Percentiles rank a stretch among this genome's conserved stretches.
Evolutionary conservation across 37 sponge, comb jelly and placozoan genomes (phyloP).

Genomic region (Theonella swinhoei): DNA sequence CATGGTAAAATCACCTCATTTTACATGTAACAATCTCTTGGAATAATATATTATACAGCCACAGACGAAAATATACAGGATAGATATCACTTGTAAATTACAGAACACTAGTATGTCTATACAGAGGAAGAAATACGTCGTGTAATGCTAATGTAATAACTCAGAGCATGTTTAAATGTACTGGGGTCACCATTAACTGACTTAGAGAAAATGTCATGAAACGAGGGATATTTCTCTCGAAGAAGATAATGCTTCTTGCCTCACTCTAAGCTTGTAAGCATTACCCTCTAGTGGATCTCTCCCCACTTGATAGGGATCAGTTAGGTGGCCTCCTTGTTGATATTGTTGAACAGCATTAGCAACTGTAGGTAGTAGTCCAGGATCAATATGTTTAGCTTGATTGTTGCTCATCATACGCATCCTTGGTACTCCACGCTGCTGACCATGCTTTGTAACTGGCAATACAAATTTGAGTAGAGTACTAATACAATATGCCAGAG

Average conservation of each 20-base stretch:
- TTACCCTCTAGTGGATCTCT: neutral
- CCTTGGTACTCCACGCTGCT: neutral
- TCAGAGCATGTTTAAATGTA: conserved; percentile 14
- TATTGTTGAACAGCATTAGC: conserved; percentile 6
- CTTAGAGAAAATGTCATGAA: neutral
- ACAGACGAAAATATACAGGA: too few relatives aligned
- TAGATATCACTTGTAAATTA: too few relatives aligned
- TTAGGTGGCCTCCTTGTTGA: neutral
- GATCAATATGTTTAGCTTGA: neutral
- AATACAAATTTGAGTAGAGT: too few relatives aligned
- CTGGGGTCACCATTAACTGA: neutral
- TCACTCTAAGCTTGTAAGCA: neutral
- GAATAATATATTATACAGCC: too few relatives aligned
- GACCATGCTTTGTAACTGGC: neutral
- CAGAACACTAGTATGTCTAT: too few relatives aligned
- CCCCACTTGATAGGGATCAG: conserved; percentile 5
- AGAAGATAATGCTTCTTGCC: neutral
- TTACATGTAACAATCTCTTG: too few relatives aligned
- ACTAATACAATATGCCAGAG: neutral
- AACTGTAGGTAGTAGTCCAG: neutral
- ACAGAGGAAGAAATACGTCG: neutral
- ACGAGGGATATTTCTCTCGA: neutral
- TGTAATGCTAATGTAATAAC: conserved; percentile 10
- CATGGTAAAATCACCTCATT: too few relatives aligned
- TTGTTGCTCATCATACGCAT: neutral